phyloP scores from a whole-genome alignment of 1,140 invertebrate species.

The Neodiprion pinetum region DNA sequence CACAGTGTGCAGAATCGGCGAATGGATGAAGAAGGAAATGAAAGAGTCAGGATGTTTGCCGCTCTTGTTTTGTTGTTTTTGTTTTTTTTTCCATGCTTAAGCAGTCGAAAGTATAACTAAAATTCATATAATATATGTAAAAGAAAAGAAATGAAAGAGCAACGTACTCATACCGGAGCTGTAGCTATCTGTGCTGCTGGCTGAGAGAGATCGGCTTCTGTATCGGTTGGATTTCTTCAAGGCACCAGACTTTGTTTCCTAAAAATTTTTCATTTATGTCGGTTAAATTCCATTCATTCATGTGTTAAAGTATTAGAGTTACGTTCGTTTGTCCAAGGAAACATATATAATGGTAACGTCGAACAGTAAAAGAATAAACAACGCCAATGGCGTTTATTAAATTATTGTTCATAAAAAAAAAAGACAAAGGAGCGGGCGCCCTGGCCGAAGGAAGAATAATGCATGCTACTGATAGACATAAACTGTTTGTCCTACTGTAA shows the following conservation, averaged over 20 bases:
- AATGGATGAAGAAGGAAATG: too few species aligned
- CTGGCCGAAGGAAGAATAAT: not conserved
- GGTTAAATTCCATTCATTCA: not conserved
- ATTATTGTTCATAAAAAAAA: not conserved
- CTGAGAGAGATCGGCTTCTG: constrained; percentile 86
- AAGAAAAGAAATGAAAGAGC: constrained; percentile 20
- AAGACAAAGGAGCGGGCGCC: not conserved
- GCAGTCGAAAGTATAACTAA: not conserved
- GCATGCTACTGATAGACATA: constrained; percentile 4
- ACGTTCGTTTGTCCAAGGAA: not conserved
- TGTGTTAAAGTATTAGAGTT: not conserved
- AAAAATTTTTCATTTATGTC: constrained; percentile 42
- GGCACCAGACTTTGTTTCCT: constrained; percentile 75
- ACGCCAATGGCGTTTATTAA: not conserved
- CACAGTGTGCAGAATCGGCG: too few species aligned
- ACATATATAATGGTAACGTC: not conserved
- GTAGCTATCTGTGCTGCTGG: constrained; percentile 93
- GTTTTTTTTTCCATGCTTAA: not conserved
- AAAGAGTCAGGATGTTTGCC: too few species aligned
- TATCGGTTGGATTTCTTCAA: constrained; percentile 86
- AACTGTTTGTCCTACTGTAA: not conserved
- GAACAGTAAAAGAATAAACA: not conserved
- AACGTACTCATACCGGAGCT: constrained; percentile 75
- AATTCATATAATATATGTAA: constrained; percentile 21
- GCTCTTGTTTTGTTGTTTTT: not conserved